Evolutionary conservation across 2,797 vertebrate genomes (phyloP).

Genomic region (Simalia tracyae): DNA sequence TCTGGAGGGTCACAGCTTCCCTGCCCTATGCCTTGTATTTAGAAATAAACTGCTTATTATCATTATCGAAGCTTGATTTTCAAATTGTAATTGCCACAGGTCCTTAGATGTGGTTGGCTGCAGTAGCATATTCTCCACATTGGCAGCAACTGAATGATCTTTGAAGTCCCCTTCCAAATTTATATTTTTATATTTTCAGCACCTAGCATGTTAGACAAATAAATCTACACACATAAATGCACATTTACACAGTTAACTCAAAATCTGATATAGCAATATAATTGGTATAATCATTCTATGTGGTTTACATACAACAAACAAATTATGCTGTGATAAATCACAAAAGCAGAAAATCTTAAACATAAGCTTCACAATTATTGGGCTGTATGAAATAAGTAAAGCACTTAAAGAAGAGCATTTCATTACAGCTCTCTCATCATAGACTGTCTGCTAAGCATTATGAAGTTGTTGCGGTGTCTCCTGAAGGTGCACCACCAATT

Average conservation of each 20-base stretch:
- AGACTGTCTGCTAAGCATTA: constrained; percentile 37
- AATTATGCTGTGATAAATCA: constrained; percentile 40
- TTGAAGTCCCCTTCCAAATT: neutral
- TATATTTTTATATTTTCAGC: neutral
- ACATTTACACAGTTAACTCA: constrained; percentile 13
- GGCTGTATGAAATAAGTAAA: constrained; percentile 54
- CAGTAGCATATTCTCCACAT: neutral
- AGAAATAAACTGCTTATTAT: neutral
- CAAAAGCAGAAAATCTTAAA: constrained; percentile 47
- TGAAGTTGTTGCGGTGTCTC: constrained; percentile 34
- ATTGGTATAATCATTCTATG: constrained; percentile 8
- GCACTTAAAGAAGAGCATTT: constrained; percentile 43
- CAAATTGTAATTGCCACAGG: neutral
- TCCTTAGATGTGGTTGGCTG: neutral
- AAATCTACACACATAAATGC: neutral
- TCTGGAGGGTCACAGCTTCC: too few relatives aligned
- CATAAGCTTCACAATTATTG: constrained; percentile 37
- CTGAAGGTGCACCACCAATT: constrained; percentile 15
- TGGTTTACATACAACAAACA: constrained; percentile 37
- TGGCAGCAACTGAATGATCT: neutral
- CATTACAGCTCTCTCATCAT: constrained; percentile 44
- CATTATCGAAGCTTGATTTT: neutral
- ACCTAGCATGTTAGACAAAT: constrained; percentile 19
- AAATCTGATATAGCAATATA: constrained; percentile 9
- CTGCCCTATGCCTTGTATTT: neutral